Conservation (phyloP, 2,797 vertebrate species). For the Phoeniculus purpureus region DNA sequence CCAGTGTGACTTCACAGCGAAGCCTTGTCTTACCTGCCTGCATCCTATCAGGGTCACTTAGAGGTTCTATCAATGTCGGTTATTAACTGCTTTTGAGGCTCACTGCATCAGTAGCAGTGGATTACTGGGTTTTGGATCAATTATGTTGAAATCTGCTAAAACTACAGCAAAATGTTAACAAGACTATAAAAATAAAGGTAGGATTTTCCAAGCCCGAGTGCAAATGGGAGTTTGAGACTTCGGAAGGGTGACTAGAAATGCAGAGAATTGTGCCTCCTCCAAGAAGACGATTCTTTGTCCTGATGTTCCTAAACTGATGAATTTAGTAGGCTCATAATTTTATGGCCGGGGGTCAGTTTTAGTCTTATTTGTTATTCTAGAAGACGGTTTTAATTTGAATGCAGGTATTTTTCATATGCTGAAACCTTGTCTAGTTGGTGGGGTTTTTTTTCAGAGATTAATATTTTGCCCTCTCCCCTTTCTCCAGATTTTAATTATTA, state of each 20-base stretch:
- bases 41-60: neutral
- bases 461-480: neutral
- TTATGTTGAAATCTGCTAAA: neutral
- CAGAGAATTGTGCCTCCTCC: rapidly evolving
- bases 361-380: neutral
- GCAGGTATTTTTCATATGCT: neutral
- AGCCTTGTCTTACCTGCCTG: neutral
- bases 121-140: neutral
- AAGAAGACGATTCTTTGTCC: neutral
- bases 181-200: neutral
- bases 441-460: neutral
- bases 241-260: neutral
- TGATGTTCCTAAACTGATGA: neutral
- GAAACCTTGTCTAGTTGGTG: neutral
- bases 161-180: neutral
- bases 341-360: neutral
- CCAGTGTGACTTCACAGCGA: neutral
- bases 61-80: neutral
- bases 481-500: neutral
- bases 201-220: neutral
- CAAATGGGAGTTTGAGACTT: neutral
- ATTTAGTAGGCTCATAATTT: neutral
- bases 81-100: neutral
- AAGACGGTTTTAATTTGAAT: neutral
- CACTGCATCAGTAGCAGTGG: neutral